Base-by-base conservation (phyloP, 1,140 invertebrate genomes). In the Meloidogyne floridensis region DNA sequence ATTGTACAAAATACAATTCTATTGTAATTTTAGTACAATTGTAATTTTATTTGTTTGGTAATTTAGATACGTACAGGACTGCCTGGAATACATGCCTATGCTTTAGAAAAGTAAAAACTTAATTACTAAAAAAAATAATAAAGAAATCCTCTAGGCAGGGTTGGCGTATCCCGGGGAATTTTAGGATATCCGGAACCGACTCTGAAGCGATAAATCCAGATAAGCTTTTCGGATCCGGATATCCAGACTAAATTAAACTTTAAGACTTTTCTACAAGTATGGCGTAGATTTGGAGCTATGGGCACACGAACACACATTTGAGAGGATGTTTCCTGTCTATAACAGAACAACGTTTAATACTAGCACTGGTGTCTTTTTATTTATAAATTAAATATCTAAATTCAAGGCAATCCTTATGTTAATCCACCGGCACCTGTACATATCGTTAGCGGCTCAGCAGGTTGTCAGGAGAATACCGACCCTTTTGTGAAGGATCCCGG, bases 271-370 rank as follows among this genome's bases (percentile, higher is more conserved):
- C 88, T 93, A 93, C 85, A 92, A 95, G 75, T 93, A 95, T 89
- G 95, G 95, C 73, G 97, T 98, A 18, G 97, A 98, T 91, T 90
- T 98, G 74, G 93, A 94, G 89, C 92, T 98, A n/a, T 97, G 95
- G 95, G 96, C 95, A 0, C 96, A 98, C 91, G 95, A 98, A 90
- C 96, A 98, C 91, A 94, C 94, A 18, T 85, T 84, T 72, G 84
- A 98, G 91, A 92, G 97, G 56, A 91, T 96, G 77, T 98, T 94
- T 93, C 96, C 97, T 0, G 92, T 98, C 74, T 98, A 96, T 90
- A 93, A 98, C 89, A 93, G 93, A 82, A 92, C 93, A 79, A 94
- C 94, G 85, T 90, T 88, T 75, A 97, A 97, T 91, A 95, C 95
- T n/a, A 93, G 93, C 43, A 72, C 80, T 32, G 80, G 73, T 32